These are phyloP conservation scores for Smutsia temminckii DNA, from an alignment of 2,797 vertebrate species.

Conservation along the genomic window DNA sequence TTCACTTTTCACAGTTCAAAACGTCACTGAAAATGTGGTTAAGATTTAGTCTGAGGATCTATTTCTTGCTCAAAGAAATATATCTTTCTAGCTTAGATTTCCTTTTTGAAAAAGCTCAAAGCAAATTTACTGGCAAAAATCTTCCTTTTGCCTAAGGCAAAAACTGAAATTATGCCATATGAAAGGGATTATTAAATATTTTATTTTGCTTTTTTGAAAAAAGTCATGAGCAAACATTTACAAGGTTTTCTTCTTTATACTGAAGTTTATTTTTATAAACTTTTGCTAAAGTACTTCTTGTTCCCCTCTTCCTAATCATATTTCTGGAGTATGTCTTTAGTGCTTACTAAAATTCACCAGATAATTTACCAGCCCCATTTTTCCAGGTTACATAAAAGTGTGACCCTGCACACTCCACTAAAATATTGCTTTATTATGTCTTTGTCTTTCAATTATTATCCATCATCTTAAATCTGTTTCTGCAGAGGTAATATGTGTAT, in stretches of 20 bases:
- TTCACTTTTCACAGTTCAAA: conserved; percentile 61
- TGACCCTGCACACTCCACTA: not conserved
- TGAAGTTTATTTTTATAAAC: conserved; percentile 71
- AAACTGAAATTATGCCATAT: conserved; percentile 71
- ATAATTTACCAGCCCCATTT: conserved; percentile 19
- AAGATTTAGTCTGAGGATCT: conserved; percentile 56
- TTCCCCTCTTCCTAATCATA: conserved; percentile 30
- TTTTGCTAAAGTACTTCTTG: conserved; percentile 30
- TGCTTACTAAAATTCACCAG: conserved; percentile 15
- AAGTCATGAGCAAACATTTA: conserved; percentile 67
- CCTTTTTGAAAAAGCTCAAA: conserved; percentile 71
- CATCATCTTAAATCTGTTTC: not conserved
- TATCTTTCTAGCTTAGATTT: conserved; percentile 70
- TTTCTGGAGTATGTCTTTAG: conserved; percentile 44
- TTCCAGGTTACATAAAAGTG: not conserved
- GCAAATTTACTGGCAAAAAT: conserved; percentile 69
- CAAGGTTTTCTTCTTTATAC: conserved; percentile 67
- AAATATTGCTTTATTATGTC: conserved; percentile 51
- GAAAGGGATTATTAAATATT: conserved; percentile 79
- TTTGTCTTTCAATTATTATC: not conserved
- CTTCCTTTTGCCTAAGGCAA: conserved; percentile 62
- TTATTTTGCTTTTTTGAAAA: conserved; percentile 72
- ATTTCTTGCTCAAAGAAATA: conserved; percentile 70
- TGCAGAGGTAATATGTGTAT: conserved; percentile 36
- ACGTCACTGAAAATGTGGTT: conserved; percentile 62